Conservation (phyloP, 2,113 vertebrate genomes). For the Burhinus oedicnemus region DNA sequence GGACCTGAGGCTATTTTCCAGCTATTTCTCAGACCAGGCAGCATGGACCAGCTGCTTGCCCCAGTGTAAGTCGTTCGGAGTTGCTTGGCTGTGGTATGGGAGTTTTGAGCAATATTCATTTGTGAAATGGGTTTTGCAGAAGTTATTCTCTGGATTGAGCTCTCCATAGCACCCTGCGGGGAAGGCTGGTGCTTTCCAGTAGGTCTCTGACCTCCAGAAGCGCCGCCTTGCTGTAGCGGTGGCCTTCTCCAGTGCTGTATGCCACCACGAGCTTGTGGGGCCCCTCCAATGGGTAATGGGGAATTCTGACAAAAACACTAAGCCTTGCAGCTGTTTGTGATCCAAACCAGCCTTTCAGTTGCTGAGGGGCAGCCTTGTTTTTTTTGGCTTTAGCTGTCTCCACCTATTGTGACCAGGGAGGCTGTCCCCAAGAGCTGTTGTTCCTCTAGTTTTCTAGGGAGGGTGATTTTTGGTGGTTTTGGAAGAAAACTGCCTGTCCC, state of each 20-base stretch:
- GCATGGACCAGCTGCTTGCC: neutral
- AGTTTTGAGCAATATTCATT: neutral
- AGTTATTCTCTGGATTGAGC: neutral
- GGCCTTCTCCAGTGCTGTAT: neutral
- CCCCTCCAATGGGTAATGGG: neutral
- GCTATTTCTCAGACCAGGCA: neutral
- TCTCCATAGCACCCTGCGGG: accelerated
- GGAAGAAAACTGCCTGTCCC: neutral
- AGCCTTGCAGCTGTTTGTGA: neutral
- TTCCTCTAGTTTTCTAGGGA: neutral
- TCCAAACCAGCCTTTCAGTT: neutral
- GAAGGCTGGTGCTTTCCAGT: neutral
- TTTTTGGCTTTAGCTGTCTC: neutral
- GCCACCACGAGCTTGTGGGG: neutral
- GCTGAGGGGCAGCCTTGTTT: neutral
- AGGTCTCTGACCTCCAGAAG: neutral
- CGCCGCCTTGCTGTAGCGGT: neutral
- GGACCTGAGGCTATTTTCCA: neutral
- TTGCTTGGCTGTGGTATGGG: neutral
- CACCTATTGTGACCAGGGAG: neutral
- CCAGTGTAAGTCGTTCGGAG: neutral
- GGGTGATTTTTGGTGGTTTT: neutral
- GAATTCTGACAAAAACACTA: neutral
- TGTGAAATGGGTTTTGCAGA: neutral
- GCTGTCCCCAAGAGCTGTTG: neutral